phyloP scores from a whole-genome alignment of 2,888 invertebrate genomes.

The Gastracanthus pulcherrimus region DNA sequence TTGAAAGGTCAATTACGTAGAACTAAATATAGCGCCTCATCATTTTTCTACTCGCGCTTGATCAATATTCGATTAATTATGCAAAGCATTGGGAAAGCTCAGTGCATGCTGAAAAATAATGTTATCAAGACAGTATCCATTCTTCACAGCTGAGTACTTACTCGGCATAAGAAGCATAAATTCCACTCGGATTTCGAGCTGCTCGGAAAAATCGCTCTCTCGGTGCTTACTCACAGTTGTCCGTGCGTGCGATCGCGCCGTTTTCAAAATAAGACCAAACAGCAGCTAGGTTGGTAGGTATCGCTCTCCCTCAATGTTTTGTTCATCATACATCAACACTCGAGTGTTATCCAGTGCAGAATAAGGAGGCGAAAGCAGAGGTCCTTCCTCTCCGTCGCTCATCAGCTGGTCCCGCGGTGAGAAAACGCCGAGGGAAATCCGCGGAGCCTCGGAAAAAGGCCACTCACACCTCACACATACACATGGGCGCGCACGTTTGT shows the following conservation, averaged over 20 bases:
- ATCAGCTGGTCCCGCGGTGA: no score
- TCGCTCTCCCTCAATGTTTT: no score
- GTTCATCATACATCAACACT: no score
- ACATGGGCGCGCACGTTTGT: background rate
- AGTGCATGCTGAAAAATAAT: background rate
- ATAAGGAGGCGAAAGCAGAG: no score
- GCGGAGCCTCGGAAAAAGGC: no score
- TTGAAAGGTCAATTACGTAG: slow-evolving; percentile 22
- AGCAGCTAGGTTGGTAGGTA: background rate
- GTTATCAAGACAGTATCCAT: background rate
- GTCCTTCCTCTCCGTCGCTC: no score
- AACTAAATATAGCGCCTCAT: background rate
- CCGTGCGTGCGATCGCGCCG: background rate
- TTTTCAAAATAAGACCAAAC: background rate
- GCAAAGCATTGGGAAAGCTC: background rate
- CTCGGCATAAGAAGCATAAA: background rate
- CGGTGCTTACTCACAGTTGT: background rate
- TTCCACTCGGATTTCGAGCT: background rate
- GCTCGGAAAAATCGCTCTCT: background rate
- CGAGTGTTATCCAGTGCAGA: no score
- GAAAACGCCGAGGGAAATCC: no score
- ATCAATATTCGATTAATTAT: slow-evolving; percentile 4
- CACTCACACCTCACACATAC: background rate
- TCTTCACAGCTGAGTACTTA: background rate
- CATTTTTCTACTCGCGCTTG: background rate